Conservation (phyloP, 2,888 invertebrate genomes). For the Lycocerus yunnanus region DNA sequence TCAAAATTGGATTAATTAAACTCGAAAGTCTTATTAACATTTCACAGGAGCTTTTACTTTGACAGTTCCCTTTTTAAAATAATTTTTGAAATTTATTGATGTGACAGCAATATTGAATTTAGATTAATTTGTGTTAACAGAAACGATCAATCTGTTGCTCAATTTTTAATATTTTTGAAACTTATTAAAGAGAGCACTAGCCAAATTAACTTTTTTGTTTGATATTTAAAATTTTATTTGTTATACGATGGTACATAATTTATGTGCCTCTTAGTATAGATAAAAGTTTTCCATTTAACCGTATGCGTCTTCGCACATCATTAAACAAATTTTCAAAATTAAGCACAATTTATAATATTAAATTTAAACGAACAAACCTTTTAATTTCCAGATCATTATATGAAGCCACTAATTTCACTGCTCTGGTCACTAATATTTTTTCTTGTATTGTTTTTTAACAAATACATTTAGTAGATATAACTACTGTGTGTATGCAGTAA, state of each 20-base stretch:
- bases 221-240: no score
- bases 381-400: neutral
- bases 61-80: neutral
- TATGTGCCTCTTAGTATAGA: no score
- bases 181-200: neutral
- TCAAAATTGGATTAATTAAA: neutral
- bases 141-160: neutral
- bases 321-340: neutral
- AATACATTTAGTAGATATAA: neutral
- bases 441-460: neutral
- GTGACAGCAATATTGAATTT: neutral
- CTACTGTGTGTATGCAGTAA: neutral
- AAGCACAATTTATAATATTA: neutral
- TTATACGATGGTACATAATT: no score
- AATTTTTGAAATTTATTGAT: neutral
- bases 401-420: neutral
- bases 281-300: no score
- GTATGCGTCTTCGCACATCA: neutral
- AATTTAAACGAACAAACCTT: neutral
- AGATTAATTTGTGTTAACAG: neutral
- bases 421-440: neutral
- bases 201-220: neutral
- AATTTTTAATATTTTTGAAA: neutral
- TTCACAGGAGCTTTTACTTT: neutral
- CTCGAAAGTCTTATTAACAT: neutral